phyloP scores from a whole-genome alignment of 2,113 vertebrate species.

The Python bivittatus region DNA sequence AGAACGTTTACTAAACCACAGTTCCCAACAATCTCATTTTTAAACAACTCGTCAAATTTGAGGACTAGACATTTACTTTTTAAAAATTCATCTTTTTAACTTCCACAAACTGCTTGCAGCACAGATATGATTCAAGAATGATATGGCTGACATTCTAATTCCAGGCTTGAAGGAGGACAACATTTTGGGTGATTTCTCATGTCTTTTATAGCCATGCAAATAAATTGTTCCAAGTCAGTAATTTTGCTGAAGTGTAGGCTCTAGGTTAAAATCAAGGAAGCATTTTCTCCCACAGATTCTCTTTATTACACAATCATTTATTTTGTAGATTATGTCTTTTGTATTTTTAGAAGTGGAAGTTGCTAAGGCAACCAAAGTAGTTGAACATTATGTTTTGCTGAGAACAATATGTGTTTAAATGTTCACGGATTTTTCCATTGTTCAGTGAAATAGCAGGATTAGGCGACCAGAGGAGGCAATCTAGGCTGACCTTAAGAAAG shows the following conservation, averaged over 20 bases:
- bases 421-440: slow-evolving; percentile 77
- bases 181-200: not conserved
- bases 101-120: not conserved
- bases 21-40: not conserved
- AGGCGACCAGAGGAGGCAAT: slow-evolving; percentile 62
- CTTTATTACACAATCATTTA: slow-evolving; percentile 52
- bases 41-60: not conserved
- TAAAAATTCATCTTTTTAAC: not conserved
- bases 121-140: slow-evolving; percentile 2
- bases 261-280: slow-evolving; percentile 44
- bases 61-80: not conserved
- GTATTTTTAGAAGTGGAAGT: slow-evolving; percentile 80
- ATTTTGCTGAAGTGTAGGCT: slow-evolving; percentile 20
- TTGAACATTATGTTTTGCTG: slow-evolving; percentile 80
- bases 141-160: not conserved
- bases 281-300: slow-evolving; percentile 53
- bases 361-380: slow-evolving; percentile 77
- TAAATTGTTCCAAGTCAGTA: not conserved
- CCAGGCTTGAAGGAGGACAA: not conserved
- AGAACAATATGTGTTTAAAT: slow-evolving; percentile 80
- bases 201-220: slow-evolving; percentile 34
- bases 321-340: slow-evolving; percentile 68
- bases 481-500: slow-evolving; percentile 48
- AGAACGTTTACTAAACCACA: not conserved
- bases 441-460: slow-evolving; percentile 67